phyloP scores from a whole-genome alignment of 35 echinoderm and acorn worm species.

The Amphiura filiformis region DNA sequence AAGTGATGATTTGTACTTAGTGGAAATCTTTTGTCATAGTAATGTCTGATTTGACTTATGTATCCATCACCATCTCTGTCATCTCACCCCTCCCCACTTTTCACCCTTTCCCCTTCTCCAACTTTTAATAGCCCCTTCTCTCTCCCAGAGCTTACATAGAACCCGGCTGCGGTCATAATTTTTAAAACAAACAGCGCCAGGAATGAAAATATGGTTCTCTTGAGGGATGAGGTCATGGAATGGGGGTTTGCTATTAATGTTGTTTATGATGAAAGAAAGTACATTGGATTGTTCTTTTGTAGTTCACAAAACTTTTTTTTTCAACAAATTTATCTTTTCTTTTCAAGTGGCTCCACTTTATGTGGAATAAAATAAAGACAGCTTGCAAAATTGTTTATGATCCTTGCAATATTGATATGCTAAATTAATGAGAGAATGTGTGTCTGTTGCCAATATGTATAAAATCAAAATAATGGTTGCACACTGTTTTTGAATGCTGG shows the following conservation, averaged over 20 bases:
- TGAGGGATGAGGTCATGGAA: not conserved
- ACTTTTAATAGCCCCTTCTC: not conserved
- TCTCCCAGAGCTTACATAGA: not conserved
- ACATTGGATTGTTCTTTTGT: not conserved
- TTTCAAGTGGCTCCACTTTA: too few species aligned
- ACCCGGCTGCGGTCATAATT: not conserved
- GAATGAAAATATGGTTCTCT: conserved; percentile 3
- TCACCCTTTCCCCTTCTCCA: not conserved
- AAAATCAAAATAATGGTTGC: too few species aligned
- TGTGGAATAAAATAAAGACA: too few species aligned
- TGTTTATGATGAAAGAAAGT: not conserved
- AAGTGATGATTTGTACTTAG: too few species aligned
- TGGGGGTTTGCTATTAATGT: not conserved
- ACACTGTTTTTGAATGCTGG: too few species aligned
- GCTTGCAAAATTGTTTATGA: not conserved
- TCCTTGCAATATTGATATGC: too few species aligned
- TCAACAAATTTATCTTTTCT: too few species aligned
- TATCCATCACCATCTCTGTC: not conserved
- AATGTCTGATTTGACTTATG: not conserved
- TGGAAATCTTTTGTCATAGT: too few species aligned
- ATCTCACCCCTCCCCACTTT: not conserved
- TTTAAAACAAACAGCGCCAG: not conserved
- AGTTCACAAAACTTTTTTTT: not conserved
- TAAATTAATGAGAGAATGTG: too few species aligned
- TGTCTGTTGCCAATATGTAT: too few species aligned